Evolutionary conservation across 2,113 vertebrate species (phyloP).

Genomic region (Silurus asotus): DNA sequence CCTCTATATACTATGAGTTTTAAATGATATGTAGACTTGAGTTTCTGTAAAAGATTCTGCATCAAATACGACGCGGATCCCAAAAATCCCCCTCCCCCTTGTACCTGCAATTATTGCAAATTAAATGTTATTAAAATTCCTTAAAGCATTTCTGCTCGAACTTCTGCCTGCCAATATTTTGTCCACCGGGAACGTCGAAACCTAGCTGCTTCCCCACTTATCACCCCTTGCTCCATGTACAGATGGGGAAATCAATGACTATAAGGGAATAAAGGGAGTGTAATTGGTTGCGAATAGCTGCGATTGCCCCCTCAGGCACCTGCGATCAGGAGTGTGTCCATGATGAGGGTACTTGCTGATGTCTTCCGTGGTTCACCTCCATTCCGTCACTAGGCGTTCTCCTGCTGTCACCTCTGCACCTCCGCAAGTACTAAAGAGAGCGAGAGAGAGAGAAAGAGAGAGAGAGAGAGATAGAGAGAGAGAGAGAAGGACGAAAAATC

Average conservation of each 20-base stretch:
- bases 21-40: neutral
- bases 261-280: slow-evolving; percentile 43
- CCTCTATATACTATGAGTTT: neutral
- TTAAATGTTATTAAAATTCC: neutral
- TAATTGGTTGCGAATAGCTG: slow-evolving; percentile 28
- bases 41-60: no score
- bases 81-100: neutral
- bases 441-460: neutral
- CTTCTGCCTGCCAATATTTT: neutral
- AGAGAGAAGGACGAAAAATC: neutral
- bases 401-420: slow-evolving; percentile 88
- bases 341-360: slow-evolving; percentile 86
- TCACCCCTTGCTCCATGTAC: neutral
- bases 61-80: neutral
- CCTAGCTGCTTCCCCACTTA: neutral
- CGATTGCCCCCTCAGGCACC: slow-evolving; percentile 68
- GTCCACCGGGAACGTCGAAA: neutral
- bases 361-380: slow-evolving; percentile 72
- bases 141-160: neutral
- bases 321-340: slow-evolving; percentile 95
- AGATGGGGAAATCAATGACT: slow-evolving; percentile 20
- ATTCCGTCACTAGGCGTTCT: slow-evolving; percentile 86
- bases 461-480: slow-evolving; percentile 19
- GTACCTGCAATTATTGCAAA: neutral
- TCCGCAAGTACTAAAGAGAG: slow-evolving; percentile 76